phyloP scores from a whole-genome alignment of 2,797 vertebrate species.

The Sarcoramphus papa region DNA sequence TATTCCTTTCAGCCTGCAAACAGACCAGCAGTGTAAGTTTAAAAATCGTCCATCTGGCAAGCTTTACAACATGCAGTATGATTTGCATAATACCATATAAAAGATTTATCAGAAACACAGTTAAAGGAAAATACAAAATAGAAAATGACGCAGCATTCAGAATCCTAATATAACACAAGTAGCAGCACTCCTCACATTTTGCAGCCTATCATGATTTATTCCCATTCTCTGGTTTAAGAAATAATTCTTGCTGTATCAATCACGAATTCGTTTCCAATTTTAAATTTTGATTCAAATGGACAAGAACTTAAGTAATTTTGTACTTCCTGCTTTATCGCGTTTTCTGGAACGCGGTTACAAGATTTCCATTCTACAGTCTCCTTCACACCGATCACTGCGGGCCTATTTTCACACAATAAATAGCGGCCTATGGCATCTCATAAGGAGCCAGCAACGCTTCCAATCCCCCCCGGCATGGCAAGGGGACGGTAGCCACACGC shows the following conservation, averaged over 20 bases:
- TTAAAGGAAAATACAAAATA: not conserved
- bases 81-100: not conserved
- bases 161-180: not conserved
- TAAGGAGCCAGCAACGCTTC: not conserved
- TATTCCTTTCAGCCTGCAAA: not conserved
- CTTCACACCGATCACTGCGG: not conserved
- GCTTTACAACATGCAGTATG: not conserved
- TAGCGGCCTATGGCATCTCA: fast-evolving
- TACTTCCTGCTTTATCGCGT: not conserved
- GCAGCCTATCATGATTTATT: not conserved
- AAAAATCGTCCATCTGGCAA: constrained; percentile 32
- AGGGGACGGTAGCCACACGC: not conserved
- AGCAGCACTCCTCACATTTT: not conserved
- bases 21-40: not conserved
- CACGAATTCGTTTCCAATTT: not conserved
- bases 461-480: not conserved
- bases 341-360: not conserved
- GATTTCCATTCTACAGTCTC: not conserved
- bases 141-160: constrained; percentile 19
- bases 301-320: fast-evolving
- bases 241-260: fast-evolving
- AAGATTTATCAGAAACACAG: not conserved
- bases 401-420: not conserved
- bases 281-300: fast-evolving
- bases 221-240: not conserved